A percentile compares a stretch with the other conserved stretches of the same genome.
These are phyloP conservation scores for Diprion similis DNA, from an alignment of 1,140 invertebrate species.

Conservation along the genomic window DNA sequence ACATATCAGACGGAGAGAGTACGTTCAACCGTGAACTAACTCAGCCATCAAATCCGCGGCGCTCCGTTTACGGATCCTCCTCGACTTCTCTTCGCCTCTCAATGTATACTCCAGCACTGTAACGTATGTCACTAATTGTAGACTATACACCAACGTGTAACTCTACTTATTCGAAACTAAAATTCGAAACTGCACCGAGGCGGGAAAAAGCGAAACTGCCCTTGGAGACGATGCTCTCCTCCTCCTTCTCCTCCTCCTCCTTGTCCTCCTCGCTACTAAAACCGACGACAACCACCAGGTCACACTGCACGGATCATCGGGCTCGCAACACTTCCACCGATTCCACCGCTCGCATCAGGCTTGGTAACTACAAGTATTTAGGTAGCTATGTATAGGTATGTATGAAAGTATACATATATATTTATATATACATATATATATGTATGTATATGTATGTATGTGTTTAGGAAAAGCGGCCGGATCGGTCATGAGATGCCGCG, in stretches of 20 bases:
- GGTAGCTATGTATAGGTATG: not conserved
- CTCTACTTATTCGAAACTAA: slow-evolving; percentile 43
- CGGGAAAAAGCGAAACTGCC: slow-evolving; percentile 40
- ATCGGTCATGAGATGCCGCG: slow-evolving; percentile 21
- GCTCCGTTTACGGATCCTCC: no score
- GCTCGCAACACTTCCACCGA: slow-evolving; percentile 3
- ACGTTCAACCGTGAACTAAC: no score
- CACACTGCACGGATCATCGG: slow-evolving; percentile 13
- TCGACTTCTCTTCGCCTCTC: no score
- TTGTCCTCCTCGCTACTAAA: slow-evolving; percentile 25
- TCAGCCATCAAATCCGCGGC: no score
- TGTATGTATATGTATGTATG: no score
- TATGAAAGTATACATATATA: slow-evolving; percentile 19
- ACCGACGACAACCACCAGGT: slow-evolving; percentile 5
- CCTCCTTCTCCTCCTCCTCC: slow-evolving; percentile 28
- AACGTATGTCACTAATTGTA: no score
- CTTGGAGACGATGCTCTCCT: slow-evolving; percentile 31
- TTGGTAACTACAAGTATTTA: not conserved
- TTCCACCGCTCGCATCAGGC: not conserved
- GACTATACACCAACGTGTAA: no score
- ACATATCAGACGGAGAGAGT: no score
- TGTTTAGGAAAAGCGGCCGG: no score
- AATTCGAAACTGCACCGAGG: slow-evolving; percentile 53
- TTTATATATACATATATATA: slow-evolving; percentile 26
- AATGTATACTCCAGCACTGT: no score